A percentile compares a stretch with the other conserved stretches of the same genome.
Conservation (phyloP, 2,797 vertebrate genomes). For the Pagetopsis macropterus region DNA sequence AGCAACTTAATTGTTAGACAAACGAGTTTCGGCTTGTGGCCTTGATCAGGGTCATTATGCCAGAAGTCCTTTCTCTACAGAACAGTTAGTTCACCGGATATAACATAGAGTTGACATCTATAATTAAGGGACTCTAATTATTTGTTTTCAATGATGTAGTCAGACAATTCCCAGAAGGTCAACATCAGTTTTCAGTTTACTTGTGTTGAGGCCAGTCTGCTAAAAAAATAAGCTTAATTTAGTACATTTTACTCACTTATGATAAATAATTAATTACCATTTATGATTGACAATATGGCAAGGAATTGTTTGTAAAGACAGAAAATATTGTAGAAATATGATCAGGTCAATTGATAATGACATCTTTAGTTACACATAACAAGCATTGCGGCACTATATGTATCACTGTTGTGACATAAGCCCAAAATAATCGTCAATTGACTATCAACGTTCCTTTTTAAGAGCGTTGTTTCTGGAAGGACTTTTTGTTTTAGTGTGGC, state of each 20-base stretch:
- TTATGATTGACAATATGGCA: background rate
- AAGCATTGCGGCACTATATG: background rate
- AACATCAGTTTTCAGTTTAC: background rate
- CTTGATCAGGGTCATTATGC: background rate
- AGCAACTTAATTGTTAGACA: background rate
- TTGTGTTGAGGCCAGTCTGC: background rate
- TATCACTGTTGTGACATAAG: conserved; percentile 14
- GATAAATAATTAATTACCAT: conserved; percentile 6
- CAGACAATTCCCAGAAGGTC: background rate
- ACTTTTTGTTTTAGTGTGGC: conserved; percentile 44
- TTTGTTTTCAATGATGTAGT: background rate
- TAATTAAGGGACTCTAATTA: conserved; percentile 12
- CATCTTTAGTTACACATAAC: background rate
- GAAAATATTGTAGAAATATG: background rate
- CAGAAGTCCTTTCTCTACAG: background rate
- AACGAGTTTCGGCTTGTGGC: background rate
- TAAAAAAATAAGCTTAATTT: background rate
- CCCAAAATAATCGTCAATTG: conserved; percentile 19
- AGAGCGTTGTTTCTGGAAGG: conserved; percentile 18
- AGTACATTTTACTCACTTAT: background rate
- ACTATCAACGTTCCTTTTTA: conserved; percentile 1
- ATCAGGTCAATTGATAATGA: too few species aligned
- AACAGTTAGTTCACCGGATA: conserved; percentile 7
- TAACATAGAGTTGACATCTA: conserved; percentile 25
- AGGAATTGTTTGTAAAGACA: background rate